phyloP scores from a whole-genome alignment of 2,797 vertebrate species.

The Urosaurus nigricauda region DNA sequence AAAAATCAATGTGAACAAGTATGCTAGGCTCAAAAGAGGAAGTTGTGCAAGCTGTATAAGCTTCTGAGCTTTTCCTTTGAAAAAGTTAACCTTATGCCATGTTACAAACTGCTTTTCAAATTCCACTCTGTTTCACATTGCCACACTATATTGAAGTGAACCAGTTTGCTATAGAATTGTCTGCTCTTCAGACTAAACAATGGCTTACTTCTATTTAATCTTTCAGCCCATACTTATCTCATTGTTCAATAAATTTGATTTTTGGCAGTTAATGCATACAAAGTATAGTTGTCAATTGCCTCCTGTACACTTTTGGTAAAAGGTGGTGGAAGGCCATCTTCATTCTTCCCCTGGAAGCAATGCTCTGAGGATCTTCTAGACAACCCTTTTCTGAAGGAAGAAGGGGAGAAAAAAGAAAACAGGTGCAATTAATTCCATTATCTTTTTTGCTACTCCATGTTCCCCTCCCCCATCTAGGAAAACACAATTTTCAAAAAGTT shows the following conservation, averaged over 20 bases:
- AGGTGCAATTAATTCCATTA: neutral
- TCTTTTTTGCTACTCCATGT: constrained; percentile 3
- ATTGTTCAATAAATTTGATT: constrained; percentile 5
- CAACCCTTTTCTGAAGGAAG: constrained; percentile 81
- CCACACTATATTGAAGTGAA: neutral
- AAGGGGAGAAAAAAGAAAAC: constrained; percentile 14
- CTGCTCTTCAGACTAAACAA: neutral
- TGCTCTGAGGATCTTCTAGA: constrained; percentile 65
- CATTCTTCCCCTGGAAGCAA: constrained; percentile 65
- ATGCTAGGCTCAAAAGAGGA: neutral
- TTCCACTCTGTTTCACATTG: neutral
- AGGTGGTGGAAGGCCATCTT: constrained; percentile 72
- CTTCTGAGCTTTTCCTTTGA: neutral
- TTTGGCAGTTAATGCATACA: constrained; percentile 74
- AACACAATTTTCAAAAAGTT: no score
- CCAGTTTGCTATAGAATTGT: neutral
- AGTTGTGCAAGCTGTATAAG: neutral
- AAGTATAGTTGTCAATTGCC: constrained; percentile 78
- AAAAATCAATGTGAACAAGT: no score
- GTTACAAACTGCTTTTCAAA: neutral
- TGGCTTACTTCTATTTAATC: neutral
- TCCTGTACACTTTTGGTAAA: constrained; percentile 82
- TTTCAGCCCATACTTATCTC: neutral
- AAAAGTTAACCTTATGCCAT: neutral
- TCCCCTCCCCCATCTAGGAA: neutral